Conservation (phyloP, 2,888 invertebrate genomes). For the Automeris io region DNA sequence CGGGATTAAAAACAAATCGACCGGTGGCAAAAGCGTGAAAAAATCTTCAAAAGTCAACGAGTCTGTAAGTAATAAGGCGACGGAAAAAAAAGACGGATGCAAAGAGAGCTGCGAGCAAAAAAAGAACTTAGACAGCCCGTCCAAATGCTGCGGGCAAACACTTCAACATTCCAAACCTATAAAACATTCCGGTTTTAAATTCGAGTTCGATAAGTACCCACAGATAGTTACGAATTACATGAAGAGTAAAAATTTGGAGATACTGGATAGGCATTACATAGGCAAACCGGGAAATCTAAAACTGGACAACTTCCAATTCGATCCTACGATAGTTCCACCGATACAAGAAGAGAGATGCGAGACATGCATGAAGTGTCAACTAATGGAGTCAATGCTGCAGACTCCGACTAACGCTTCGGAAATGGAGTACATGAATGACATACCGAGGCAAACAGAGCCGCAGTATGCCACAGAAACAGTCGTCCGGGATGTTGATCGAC, state of each 20-base stretch:
- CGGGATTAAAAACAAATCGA: slow-evolving; percentile 78
- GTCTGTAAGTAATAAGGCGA: slow-evolving; percentile 26
- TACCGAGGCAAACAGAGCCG: slow-evolving; percentile 55
- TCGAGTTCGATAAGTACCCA: slow-evolving; percentile 84
- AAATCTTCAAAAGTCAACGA: slow-evolving; percentile 53
- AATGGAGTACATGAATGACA: slow-evolving; percentile 73
- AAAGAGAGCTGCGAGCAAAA: slow-evolving; percentile 34
- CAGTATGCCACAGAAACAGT: slow-evolving; percentile 56
- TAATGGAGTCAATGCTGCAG: slow-evolving; percentile 79
- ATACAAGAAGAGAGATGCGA: slow-evolving; percentile 71
- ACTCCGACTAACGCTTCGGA: slow-evolving; percentile 89
- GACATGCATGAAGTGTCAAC: slow-evolving; percentile 70
- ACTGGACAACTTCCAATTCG: slow-evolving; percentile 71
- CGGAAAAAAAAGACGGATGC: slow-evolving; percentile 29
- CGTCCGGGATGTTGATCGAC: slow-evolving; percentile 27
- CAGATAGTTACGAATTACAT: slow-evolving; percentile 85
- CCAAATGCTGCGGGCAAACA: slow-evolving; percentile 67
- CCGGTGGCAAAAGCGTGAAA: slow-evolving; percentile 56
- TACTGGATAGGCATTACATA: slow-evolving; percentile 76
- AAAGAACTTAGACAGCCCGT: slow-evolving; percentile 44
- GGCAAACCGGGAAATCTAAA: slow-evolving; percentile 75
- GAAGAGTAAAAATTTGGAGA: slow-evolving; percentile 84
- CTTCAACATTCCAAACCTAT: slow-evolving; percentile 78
- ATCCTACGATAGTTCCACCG: slow-evolving; percentile 62
- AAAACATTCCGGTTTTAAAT: slow-evolving; percentile 83